phyloP scores from a whole-genome alignment of 2,797 vertebrate species.

The Enteromius afrohamiltoni region DNA sequence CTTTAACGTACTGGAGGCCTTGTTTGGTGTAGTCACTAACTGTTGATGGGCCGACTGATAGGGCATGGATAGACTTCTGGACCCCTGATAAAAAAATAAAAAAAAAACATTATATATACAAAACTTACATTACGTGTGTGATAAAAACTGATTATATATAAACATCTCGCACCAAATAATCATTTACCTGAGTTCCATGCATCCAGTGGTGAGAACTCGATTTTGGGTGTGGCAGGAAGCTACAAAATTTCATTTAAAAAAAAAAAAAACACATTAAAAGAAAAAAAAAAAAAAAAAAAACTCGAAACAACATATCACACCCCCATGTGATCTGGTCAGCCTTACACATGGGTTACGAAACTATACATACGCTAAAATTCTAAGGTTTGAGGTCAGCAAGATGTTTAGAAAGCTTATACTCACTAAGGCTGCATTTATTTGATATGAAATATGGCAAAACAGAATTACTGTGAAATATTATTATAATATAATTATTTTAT shows the following conservation, averaged over 20 bases:
- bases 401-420: too few species aligned
- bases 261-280: not conserved
- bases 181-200: constrained; percentile 90
- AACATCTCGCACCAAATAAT: not conserved
- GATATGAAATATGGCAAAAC: not conserved
- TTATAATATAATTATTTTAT: not conserved
- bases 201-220: constrained; percentile 83
- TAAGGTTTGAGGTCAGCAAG: not conserved
- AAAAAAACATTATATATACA: not conserved
- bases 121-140: not conserved
- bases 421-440: not conserved
- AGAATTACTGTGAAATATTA: not conserved
- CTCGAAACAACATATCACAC: not conserved
- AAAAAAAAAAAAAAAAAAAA: not conserved
- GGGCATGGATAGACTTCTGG: constrained; percentile 78
- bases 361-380: not conserved
- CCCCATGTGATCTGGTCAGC: not conserved
- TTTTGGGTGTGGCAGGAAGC: constrained; percentile 84
- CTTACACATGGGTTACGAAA: not conserved
- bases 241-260: constrained; percentile 69
- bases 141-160: not conserved
- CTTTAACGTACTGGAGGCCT: constrained; percentile 86
- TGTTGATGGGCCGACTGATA: constrained; percentile 86
- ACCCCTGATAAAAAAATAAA: constrained; percentile 78
- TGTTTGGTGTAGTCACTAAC: constrained; percentile 80